These are phyloP conservation scores for Acridotheres tristis DNA, from an alignment of 2,797 vertebrate genomes.

Conservation along the genomic window DNA sequence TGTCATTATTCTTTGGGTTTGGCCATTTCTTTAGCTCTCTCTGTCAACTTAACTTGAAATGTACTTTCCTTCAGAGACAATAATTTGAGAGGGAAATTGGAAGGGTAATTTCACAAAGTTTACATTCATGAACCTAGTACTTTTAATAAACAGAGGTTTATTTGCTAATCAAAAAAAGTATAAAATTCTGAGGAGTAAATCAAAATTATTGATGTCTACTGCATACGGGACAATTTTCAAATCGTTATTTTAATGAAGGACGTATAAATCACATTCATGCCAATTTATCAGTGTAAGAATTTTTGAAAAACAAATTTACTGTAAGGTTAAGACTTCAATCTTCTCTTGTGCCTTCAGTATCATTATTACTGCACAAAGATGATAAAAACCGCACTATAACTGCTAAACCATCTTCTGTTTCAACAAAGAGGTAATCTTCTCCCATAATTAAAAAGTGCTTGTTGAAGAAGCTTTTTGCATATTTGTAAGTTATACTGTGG, in stretches of 20 bases:
- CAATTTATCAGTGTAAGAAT: neutral
- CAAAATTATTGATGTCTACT: conserved; percentile 9
- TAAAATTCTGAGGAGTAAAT: conserved; percentile 13
- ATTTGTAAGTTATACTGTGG: neutral
- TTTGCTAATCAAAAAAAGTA: neutral
- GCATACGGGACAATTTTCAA: conserved; percentile 12
- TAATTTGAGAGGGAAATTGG: conserved; percentile 11
- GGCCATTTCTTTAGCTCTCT: neutral
- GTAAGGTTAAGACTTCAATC: conserved; percentile 33
- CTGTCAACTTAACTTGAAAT: neutral
- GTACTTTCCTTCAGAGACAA: neutral
- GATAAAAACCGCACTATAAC: conserved; percentile 17
- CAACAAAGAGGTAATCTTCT: neutral
- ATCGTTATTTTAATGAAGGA: conserved; percentile 39
- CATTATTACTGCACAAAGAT: conserved; percentile 13
- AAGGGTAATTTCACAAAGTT: conserved; percentile 8
- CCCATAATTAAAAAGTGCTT: neutral
- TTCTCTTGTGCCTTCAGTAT: conserved; percentile 5
- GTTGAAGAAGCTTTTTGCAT: neutral
- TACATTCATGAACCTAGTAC: neutral
- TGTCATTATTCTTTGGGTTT: neutral
- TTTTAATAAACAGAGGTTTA: conserved; percentile 26
- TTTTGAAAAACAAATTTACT: conserved; percentile 56
- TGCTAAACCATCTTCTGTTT: neutral
- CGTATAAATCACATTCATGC: conserved; percentile 14